These are phyloP conservation scores for Ianthella basta DNA, from an alignment of 37 sponge, comb jelly and placozoan species.

Conservation along the genomic window DNA sequence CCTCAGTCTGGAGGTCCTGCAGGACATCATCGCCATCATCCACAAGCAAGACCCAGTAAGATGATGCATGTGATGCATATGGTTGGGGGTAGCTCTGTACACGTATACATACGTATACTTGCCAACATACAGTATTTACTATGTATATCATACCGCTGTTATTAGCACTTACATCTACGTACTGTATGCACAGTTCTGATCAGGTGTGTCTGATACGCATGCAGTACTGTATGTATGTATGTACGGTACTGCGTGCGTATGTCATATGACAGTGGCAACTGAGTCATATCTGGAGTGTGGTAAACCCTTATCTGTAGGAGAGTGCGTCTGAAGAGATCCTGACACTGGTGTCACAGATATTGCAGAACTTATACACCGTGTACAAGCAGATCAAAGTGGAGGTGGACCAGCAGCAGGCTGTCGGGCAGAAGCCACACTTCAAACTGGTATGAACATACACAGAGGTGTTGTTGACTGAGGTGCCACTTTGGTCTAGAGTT, in stretches of 20 bases:
- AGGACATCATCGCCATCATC: slow-evolving; percentile 38
- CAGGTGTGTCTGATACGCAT: too few species aligned
- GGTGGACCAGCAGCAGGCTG: neutral
- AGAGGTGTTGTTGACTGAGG: too few species aligned
- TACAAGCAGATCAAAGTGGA: slow-evolving; percentile 20
- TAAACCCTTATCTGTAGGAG: slow-evolving; percentile 14
- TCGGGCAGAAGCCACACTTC: neutral
- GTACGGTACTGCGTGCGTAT: too few species aligned
- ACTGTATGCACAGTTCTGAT: too few species aligned
- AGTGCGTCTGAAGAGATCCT: slow-evolving; percentile 36
- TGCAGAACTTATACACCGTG: slow-evolving; percentile 16
- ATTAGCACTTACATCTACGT: too few species aligned
- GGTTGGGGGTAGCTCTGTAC: slow-evolving; percentile 17
- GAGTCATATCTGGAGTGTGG: too few species aligned
- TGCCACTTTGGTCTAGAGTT: too few species aligned
- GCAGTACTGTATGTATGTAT: too few species aligned
- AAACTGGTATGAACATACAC: slow-evolving; percentile 9
- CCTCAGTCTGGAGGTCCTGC: slow-evolving; percentile 61
- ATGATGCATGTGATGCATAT: neutral
- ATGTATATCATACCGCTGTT: too few species aligned
- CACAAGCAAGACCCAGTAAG: slow-evolving; percentile 51
- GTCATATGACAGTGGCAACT: too few species aligned
- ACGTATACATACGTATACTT: slow-evolving; percentile 16
- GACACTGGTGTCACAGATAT: slow-evolving; percentile 32
- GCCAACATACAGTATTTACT: too few species aligned